Conservation (phyloP, 1,140 invertebrate genomes). For the Maconellicoccus hirsutus region DNA sequence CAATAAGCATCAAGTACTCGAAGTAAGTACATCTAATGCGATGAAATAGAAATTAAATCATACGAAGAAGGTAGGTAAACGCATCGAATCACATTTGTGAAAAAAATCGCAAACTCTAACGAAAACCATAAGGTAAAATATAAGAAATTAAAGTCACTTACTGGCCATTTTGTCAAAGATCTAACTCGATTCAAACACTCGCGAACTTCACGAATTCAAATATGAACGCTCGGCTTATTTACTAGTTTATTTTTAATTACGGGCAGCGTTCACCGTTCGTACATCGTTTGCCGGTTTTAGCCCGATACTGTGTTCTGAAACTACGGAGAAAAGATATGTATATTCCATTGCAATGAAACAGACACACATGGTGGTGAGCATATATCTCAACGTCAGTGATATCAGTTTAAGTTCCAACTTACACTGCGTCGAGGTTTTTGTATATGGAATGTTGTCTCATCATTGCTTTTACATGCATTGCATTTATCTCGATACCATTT, state of each 20-base stretch:
- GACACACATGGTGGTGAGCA: neutral
- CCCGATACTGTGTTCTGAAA: neutral
- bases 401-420: neutral
- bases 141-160: neutral
- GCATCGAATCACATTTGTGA: too few species aligned
- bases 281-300: constrained; percentile 3
- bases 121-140: too few species aligned
- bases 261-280: neutral
- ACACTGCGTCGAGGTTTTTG: neutral
- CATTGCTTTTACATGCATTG: neutral
- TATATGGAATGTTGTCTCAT: neutral
- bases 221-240: neutral
- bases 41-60: too few species aligned
- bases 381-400: neutral
- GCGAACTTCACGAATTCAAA: neutral
- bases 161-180: neutral
- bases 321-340: neutral
- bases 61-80: too few species aligned
- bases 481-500: neutral
- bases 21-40: too few species aligned
- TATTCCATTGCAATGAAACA: neutral
- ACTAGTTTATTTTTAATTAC: neutral
- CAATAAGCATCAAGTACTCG: too few species aligned
- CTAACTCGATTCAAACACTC: neutral
- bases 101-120: too few species aligned